Percentiles rank a stretch among this genome's conserved stretches.
These are phyloP conservation scores for Diadromus collaris DNA, from an alignment of 2,888 invertebrate species.

Conservation along the genomic window DNA sequence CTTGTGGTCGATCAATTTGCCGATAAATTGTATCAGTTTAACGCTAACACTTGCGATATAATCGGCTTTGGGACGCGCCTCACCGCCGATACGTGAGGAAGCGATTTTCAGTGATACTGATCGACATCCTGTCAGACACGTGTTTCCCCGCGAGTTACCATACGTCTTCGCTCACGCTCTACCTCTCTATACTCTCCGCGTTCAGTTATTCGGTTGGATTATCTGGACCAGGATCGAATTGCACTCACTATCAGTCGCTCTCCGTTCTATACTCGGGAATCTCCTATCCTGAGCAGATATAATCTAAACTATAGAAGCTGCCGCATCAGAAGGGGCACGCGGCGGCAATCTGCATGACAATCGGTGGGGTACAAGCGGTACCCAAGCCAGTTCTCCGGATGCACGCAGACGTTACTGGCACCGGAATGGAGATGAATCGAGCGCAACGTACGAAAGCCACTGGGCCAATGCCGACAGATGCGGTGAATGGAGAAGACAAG, in stretches of 20 bases:
- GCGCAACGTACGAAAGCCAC: slow-evolving; percentile 34
- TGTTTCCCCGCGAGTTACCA: slow-evolving; percentile 14
- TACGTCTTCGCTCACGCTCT: not conserved
- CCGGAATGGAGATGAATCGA: slow-evolving; percentile 55
- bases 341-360: slow-evolving; percentile 71
- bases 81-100: slow-evolving; percentile 5
- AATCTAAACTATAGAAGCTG: slow-evolving; percentile 53
- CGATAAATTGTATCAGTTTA: not conserved
- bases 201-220: slow-evolving; percentile 6
- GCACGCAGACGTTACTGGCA: slow-evolving; percentile 32
- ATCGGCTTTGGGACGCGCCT: slow-evolving; percentile 19
- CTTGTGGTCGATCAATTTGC: not conserved
- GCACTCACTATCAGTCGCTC: slow-evolving; percentile 33
- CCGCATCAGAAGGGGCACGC: slow-evolving; percentile 21
- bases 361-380: slow-evolving; percentile 52
- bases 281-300: slow-evolving; percentile 46
- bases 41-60: not conserved
- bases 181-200: not conserved
- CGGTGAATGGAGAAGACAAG: slow-evolving; percentile 49
- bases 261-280: slow-evolving; percentile 19
- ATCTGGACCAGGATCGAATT: slow-evolving; percentile 30
- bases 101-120: slow-evolving; percentile 36
- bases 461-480: slow-evolving; percentile 49
- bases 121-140: slow-evolving; percentile 45
- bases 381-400: slow-evolving; percentile 29